Evolutionary conservation across 2,797 vertebrate species (phyloP), one percentile per base, ranked within the genome.

Genomic region (Notolabrus celidotus): DNA sequence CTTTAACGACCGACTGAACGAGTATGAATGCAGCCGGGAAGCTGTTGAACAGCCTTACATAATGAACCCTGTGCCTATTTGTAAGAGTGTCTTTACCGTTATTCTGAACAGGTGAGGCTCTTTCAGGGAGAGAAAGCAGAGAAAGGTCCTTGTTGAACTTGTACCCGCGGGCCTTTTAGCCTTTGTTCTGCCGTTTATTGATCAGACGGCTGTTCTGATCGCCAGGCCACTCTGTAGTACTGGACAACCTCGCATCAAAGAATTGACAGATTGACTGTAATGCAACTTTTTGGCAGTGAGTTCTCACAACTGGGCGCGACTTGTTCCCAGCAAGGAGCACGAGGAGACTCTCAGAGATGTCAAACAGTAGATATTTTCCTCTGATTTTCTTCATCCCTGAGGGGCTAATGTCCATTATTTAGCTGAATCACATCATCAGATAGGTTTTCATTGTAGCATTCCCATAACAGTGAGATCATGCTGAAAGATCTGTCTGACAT

Each of bases 51-150:
- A 52, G 57, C 39, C 73, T 94, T 92, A 92, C 89, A 89, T 92
- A 91, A 93, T 79, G 27, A 53, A 56, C 39, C 63, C 63, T 67
- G 71, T 14, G 72, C 43, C 63, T 86, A 74, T 86, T 88, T 83
- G 71, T 71, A 29, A 71, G 74, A 59, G 50, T n/a, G 41, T 52
- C 65, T 72, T 88, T 83, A 91, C 94, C 94, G 94, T 95, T 95
- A 95, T 72, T 80, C 86, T 83, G 52, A 87, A 84, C 92, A 94
- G 92, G 89, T 93, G 91, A 89, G 55, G 34, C 71, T 41, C 67
- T 4, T 77, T 74, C 7, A n/a, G 33, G 17, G 0, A 22, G 19
- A 8, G 17, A 45, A 53, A 23, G 29, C 59, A 2, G 25, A 27
- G 4, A 22, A 31, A 55, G 36, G n/a, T 29, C 57, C 49, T 20